These are phyloP conservation scores for Campoletis sonorensis DNA, from an alignment of 1,140 invertebrate genomes.

Conservation along the genomic window DNA sequence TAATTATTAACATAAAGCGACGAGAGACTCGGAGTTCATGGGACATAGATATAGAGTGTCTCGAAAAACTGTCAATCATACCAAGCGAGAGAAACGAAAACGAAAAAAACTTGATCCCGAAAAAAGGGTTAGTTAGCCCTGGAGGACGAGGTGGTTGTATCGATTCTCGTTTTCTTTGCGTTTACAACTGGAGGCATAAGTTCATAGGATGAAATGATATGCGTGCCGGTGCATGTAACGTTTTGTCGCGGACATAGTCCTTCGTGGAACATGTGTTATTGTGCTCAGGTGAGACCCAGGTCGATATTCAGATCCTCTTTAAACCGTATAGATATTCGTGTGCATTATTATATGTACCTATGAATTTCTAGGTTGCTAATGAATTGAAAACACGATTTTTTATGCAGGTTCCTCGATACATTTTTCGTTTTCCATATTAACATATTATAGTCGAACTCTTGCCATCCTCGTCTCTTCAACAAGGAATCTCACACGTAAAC, in stretches of 20 bases:
- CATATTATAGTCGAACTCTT: not conserved
- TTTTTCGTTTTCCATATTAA: not conserved
- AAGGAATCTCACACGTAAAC: no score
- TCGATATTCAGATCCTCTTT: conserved; percentile 35
- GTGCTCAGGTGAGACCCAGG: conserved; percentile 18
- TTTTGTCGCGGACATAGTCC: conserved; percentile 60
- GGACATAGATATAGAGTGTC: conserved; percentile 29
- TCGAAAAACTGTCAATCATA: conserved; percentile 71
- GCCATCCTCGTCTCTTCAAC: not conserved
- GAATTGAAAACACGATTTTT: not conserved
- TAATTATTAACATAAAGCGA: conserved; percentile 74
- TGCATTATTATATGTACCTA: not conserved
- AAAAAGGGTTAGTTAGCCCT: conserved; percentile 66
- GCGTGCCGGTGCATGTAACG: conserved; percentile 58
- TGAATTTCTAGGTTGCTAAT: not conserved
- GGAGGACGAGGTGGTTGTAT: conserved; percentile 50
- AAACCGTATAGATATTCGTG: not conserved
- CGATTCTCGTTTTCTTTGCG: conserved; percentile 47
- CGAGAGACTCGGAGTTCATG: conserved; percentile 53
- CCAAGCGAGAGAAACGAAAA: conserved; percentile 3
- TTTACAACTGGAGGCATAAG: conserved; percentile 22
- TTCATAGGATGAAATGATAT: conserved; percentile 47
- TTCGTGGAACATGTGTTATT: conserved; percentile 33
- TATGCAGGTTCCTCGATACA: conserved; percentile 5
- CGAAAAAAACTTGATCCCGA: conserved; percentile 62